These are phyloP conservation scores for Dicycla oo DNA, from an alignment of 2,888 invertebrate species.

Conservation along the genomic window DNA sequence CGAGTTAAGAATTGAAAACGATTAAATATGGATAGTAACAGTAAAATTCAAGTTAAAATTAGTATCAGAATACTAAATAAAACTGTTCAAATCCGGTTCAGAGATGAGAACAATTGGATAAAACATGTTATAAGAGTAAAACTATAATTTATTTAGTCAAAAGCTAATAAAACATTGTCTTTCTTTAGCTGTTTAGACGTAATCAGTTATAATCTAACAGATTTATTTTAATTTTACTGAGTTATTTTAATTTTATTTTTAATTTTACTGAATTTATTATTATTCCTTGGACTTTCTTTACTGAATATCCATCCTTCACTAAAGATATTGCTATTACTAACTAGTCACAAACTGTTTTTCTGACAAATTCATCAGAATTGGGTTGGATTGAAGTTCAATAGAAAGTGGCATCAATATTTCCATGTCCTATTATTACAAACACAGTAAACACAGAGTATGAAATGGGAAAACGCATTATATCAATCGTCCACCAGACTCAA, in stretches of 20 bases:
- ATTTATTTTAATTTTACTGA: too few species aligned
- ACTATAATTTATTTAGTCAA: constrained; percentile 10
- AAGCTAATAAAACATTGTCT: constrained; percentile 19
- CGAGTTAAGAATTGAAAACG: constrained; percentile 14
- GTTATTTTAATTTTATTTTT: too few species aligned
- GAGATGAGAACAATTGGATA: not conserved
- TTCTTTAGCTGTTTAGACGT: not conserved
- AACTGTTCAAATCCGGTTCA: constrained; percentile 10
- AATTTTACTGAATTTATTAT: too few species aligned
- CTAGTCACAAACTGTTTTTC: not conserved
- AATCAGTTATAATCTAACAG: not conserved
- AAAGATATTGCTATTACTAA: not conserved
- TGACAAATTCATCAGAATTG: not conserved
- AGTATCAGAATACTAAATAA: not conserved
- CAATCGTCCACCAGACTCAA: constrained; percentile 49
- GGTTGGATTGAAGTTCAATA: not conserved
- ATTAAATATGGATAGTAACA: constrained; percentile 9
- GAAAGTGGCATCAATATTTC: not conserved
- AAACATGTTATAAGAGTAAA: constrained; percentile 2
- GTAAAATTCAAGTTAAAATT: not conserved
- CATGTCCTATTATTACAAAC: not conserved
- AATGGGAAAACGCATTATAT: constrained; percentile 34
- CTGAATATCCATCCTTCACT: not conserved
- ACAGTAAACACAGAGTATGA: constrained; percentile 9
- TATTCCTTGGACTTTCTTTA: not conserved